A percentile compares a stretch with the other conserved stretches of the same genome.
Evolutionary conservation across 2,113 vertebrate species (phyloP).

Genomic region (Oceanites oceanicus): DNA sequence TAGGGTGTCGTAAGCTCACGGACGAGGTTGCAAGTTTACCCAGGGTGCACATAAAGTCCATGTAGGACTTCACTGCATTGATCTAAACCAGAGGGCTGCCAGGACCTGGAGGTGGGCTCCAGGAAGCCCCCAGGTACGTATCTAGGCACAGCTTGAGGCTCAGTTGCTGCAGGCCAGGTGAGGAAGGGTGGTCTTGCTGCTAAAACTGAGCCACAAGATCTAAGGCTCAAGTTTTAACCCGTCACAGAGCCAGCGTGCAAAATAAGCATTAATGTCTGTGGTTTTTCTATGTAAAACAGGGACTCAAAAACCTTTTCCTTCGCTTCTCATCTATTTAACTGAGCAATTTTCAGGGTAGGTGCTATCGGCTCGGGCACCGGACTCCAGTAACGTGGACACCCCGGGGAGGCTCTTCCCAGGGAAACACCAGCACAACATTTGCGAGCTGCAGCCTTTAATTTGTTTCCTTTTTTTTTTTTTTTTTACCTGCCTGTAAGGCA

Average conservation of each 20-base stretch:
- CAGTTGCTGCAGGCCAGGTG: neutral
- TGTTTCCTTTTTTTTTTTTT: neutral
- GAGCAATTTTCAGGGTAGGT: neutral
- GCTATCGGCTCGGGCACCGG: rapidly evolving
- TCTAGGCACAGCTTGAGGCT: neutral
- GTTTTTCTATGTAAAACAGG: neutral
- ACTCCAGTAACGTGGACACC: rapidly evolving
- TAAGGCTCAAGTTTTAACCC: neutral
- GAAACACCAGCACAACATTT: rapidly evolving
- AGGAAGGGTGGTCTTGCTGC: neutral
- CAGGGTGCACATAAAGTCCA: neutral
- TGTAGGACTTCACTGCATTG: neutral
- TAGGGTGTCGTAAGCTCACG: rapidly evolving
- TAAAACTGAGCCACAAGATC: neutral
- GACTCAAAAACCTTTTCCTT: neutral
- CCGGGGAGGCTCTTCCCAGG: neutral
- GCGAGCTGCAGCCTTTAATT: neutral
- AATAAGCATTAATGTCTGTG: neutral
- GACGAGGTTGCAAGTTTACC: rapidly evolving
- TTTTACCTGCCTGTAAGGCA: neutral
- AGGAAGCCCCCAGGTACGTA: rapidly evolving
- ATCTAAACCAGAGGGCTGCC: neutral
- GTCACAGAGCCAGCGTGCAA: rapidly evolving
- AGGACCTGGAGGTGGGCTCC: neutral
- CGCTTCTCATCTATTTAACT: neutral